Conservation (phyloP, 2,888 invertebrate genomes). For the Nasonovia ribisnigri region DNA sequence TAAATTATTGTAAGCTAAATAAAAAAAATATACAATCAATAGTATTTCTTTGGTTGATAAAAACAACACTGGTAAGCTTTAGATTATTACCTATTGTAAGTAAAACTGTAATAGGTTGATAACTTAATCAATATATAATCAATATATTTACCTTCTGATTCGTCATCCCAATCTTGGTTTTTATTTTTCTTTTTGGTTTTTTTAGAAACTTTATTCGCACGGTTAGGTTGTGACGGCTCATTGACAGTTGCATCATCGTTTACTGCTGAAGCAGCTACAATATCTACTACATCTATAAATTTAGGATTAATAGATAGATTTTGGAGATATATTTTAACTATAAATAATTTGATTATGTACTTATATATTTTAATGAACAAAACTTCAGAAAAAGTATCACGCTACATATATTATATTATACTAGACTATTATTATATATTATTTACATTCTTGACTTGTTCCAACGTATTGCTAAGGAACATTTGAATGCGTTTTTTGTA, state of each 20-base stretch:
- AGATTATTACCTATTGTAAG: not conserved
- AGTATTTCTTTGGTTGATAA: not conserved
- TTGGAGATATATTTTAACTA: not conserved
- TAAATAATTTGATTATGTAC: not conserved
- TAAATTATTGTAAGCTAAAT: not conserved
- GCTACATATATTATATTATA: too few species aligned
- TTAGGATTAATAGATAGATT: not conserved
- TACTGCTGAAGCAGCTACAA: not conserved
- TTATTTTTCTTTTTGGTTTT: constrained; percentile 52
- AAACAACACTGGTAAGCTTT: not conserved
- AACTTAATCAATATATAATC: not conserved
- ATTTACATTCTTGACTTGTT: not conserved
- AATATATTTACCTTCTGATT: constrained; percentile 21
- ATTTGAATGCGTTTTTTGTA: too few species aligned
- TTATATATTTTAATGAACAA: not conserved
- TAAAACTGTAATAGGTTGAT: not conserved
- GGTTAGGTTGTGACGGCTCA: not conserved
- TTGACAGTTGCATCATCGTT: not conserved
- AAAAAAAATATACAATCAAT: too few species aligned
- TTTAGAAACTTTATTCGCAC: constrained; percentile 42
- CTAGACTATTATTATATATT: not conserved
- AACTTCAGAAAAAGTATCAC: not conserved
- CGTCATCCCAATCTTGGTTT: constrained; percentile 28
- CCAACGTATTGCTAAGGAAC: too few species aligned
- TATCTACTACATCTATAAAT: constrained; percentile 10